Evolutionary conservation across 1,140 invertebrate genomes (phyloP).

Genomic region (Chelonus insularis): DNA sequence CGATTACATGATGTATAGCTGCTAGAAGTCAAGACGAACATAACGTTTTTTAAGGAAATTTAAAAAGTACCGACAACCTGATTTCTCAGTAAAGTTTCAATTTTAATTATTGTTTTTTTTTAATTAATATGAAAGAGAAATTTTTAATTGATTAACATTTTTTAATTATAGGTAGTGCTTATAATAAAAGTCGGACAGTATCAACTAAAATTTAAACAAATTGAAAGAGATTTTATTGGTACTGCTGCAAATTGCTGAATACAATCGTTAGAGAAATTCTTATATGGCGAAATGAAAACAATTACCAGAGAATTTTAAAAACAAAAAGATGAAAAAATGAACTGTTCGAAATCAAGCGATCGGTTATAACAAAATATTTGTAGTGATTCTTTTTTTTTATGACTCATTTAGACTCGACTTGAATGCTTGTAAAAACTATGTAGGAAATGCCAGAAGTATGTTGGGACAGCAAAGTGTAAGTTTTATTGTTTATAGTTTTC

Average conservation of each 20-base stretch:
- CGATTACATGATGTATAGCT: conserved; percentile 94
- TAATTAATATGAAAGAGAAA: too few species aligned
- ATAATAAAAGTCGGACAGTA: conserved; percentile 90
- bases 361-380: neutral
- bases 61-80: conserved; percentile 69
- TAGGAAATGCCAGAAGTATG: conserved; percentile 85
- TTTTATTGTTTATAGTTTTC: conserved; percentile 40
- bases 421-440: conserved; percentile 87
- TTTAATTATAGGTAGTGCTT: conserved; percentile 68
- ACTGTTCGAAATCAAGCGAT: too few species aligned
- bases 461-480: conserved; percentile 81
- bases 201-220: conserved; percentile 84
- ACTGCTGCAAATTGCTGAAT: conserved; percentile 82
- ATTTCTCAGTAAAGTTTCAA: conserved; percentile 18
- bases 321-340: too few species aligned
- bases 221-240: conserved; percentile 86
- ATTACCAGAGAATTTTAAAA: conserved; percentile 80
- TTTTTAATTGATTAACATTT: conserved; percentile 17
- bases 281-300: conserved; percentile 96
- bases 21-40: conserved; percentile 90
- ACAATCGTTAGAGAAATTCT: conserved; percentile 85
- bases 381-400: too few species aligned
- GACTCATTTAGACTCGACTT: conserved; percentile 75
- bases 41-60: conserved; percentile 88
- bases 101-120: conserved; percentile 14